phyloP scores from a whole-genome alignment of 1,140 invertebrate species.

The Trachymyrmex septentrionalis region DNA sequence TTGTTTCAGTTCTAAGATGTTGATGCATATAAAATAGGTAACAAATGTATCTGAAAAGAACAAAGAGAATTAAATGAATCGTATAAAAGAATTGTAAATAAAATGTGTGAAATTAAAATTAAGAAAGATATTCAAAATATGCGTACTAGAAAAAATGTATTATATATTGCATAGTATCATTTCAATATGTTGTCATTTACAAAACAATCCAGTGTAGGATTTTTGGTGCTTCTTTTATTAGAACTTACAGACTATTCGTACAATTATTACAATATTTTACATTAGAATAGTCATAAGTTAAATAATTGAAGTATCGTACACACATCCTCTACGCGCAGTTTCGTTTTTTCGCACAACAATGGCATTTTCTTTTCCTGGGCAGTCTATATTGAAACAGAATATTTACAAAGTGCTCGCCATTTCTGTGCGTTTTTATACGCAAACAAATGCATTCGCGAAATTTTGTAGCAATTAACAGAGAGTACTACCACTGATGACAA shows the following conservation, averaged over 20 bases:
- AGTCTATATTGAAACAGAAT: constrained; percentile 47
- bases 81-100: constrained; percentile 29
- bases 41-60: background rate
- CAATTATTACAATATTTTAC: constrained; percentile 82
- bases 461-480: constrained; percentile 33
- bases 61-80: background rate
- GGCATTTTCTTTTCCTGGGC: constrained; percentile 37
- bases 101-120: constrained; percentile 1
- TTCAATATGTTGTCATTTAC: background rate
- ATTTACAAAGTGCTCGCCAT: constrained; percentile 57
- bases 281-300: constrained; percentile 78
- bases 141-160: constrained; percentile 39
- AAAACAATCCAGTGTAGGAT: constrained; percentile 55
- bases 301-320: constrained; percentile 76
- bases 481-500: constrained; percentile 33
- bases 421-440: constrained; percentile 18
- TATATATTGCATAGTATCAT: constrained; percentile 9
- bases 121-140: constrained; percentile 43
- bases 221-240: constrained; percentile 78
- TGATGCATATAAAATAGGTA: background rate
- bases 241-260: constrained; percentile 79
- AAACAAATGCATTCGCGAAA: constrained; percentile 24
- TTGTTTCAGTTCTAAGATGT: background rate
- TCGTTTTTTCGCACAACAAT: constrained; percentile 64
- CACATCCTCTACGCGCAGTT: constrained; percentile 65